Conservation (phyloP, 2,113 vertebrate species). For the Vireo altiloquus region DNA sequence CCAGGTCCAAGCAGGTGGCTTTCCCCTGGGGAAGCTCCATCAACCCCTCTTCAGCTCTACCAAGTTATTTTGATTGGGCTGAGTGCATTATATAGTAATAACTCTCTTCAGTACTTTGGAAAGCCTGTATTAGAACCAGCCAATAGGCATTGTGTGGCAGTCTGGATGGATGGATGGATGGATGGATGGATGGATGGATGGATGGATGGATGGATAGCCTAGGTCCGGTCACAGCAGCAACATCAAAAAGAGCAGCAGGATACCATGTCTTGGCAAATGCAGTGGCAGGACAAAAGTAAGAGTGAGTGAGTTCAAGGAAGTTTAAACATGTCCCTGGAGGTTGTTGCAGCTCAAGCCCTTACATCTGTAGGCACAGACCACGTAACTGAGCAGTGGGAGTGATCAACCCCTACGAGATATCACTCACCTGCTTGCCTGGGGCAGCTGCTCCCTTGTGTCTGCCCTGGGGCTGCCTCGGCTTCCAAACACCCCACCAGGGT, state of each 20-base stretch:
- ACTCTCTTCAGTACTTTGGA: not conserved
- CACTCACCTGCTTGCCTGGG: rapidly evolving
- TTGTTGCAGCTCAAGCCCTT: not conserved
- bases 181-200: not conserved
- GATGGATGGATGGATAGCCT: not conserved
- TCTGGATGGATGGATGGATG: not conserved
- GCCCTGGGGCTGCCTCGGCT: not conserved
- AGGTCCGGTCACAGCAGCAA: not conserved
- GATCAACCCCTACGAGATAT: rapidly evolving
- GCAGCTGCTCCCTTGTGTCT: rapidly evolving
- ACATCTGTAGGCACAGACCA: not conserved
- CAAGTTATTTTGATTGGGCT: not conserved
- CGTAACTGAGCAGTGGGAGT: not conserved
- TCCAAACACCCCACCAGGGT: not conserved
- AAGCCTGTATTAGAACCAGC: not conserved
- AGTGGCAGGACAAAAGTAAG: not conserved
- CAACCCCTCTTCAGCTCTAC: not conserved
- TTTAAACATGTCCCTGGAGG: not conserved
- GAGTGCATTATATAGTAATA: not conserved
- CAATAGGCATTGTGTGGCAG: rapidly evolving
- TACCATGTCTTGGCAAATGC: not conserved
- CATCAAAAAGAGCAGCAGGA: not conserved
- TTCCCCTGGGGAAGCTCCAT: not conserved
- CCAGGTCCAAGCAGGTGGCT: not conserved
- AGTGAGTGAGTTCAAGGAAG: not conserved